Evolutionary conservation across 2,888 invertebrate species (phyloP).

Genomic region (Lepas anatifera): DNA sequence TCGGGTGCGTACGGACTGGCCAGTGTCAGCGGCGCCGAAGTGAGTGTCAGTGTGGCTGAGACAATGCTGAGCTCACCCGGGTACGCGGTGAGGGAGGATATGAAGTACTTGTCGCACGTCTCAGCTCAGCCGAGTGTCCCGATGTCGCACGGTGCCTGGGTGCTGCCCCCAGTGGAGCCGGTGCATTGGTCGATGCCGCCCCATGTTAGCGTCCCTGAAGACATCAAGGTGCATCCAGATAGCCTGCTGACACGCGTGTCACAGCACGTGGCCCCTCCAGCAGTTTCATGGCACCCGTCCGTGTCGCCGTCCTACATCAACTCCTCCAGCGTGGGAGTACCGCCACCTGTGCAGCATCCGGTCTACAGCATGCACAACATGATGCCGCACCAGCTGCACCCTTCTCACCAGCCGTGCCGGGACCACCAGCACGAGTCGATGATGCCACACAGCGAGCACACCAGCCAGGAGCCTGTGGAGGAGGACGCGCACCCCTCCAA

Average conservation of each 20-base stretch:
- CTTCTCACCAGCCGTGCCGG: constrained; percentile 41
- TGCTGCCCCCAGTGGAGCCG: constrained; percentile 42
- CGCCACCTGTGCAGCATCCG: constrained; percentile 40
- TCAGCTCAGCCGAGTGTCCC: constrained; percentile 69
- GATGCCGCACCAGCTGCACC: constrained; percentile 44
- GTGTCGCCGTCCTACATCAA: constrained; percentile 67
- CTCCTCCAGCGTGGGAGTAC: constrained; percentile 45
- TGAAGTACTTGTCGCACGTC: constrained; percentile 79
- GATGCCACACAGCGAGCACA: constrained; percentile 32
- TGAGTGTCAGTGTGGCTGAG: constrained; percentile 14
- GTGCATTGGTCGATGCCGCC: constrained; percentile 53
- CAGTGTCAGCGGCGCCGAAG: background rate
- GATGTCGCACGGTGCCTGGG: constrained; percentile 73
- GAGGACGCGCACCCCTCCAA: constrained; percentile 92
- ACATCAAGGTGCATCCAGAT: constrained; percentile 38
- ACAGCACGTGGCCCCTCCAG: constrained; percentile 46
- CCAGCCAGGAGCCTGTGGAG: constrained; percentile 46
- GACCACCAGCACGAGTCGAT: constrained; percentile 39
- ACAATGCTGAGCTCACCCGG: constrained; percentile 25
- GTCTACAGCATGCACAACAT: constrained; percentile 60
- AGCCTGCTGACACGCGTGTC: constrained; percentile 28
- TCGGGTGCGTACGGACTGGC: constrained; percentile 2
- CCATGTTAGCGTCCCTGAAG: constrained; percentile 50
- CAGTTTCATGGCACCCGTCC: constrained; percentile 83
- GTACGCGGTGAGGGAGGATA: constrained; percentile 39